Evolutionary conservation across 2,888 invertebrate genomes (phyloP), one percentile per base, ranked within the genome.

Genomic region (Schizotus pectinicornis): DNA sequence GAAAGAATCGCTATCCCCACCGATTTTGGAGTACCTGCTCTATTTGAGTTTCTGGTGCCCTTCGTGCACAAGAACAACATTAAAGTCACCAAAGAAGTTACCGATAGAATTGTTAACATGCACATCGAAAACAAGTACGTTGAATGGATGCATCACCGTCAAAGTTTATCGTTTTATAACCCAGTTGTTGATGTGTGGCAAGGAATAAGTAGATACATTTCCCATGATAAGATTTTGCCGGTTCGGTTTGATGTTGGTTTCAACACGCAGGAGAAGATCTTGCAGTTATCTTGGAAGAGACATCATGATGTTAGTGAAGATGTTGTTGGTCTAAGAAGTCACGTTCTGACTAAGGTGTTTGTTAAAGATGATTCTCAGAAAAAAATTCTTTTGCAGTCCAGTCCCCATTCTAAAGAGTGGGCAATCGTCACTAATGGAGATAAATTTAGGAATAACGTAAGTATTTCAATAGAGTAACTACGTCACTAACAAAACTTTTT

Each of bases 101-200:
- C 64, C 7, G 69, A 71, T 42, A 68, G 69, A 34, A 49, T 67
- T 7, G 36, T 74, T 5, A 73, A 71, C 2, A 5, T 75, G 1
- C 67, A 76, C 33, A 36, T 75, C 13, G 75, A 78, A 12, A 55
- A 65, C 9, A 68, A 67, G 14, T 48, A 68, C 6, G 61, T 68
- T 41, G 60, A 59, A 7, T 77, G 77, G 76, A 67, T 63, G n/a
- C 76, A 79, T 49, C 72, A 72, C 0, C 70, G 72, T 22, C 70
- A 74, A 46, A 74, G 72, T 14, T 71, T 81, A 60, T 69, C 71
- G n/a, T 68, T 80, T 42, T 81, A 80, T 67, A 81, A 82, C 71
- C 81, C 82, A 0, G 67, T 82, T 42, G 69, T 69, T 3, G 78
- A 81, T 61, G 63, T 74, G 14, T 79, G 78, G 78, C 82, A 82